Percentiles rank a stretch among this genome's conserved stretches.
These are phyloP conservation scores for Ophion ellenae DNA, from an alignment of 2,888 invertebrate species.

Conservation along the genomic window DNA sequence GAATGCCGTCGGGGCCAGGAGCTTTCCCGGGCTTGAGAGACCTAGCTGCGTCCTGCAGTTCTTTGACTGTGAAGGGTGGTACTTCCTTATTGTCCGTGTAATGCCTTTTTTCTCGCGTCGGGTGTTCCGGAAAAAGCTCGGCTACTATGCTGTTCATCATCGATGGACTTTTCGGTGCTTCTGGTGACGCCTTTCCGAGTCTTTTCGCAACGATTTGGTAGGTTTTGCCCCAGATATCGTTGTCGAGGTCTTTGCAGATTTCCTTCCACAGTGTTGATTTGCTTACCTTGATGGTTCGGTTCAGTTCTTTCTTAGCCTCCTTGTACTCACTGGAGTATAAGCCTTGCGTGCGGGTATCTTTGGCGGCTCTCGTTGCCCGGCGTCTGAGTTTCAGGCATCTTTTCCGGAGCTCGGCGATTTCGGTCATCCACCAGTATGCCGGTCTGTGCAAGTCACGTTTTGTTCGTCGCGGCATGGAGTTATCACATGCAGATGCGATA, in stretches of 20 bases:
- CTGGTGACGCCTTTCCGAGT: not conserved
- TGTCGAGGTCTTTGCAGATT: not conserved
- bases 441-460: not conserved
- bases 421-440: not conserved
- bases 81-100: not conserved
- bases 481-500: not conserved
- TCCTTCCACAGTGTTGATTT: not conserved
- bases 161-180: not conserved
- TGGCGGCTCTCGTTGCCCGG: too few species aligned
- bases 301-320: not conserved
- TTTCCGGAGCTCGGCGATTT: not conserved
- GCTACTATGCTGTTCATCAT: constrained; percentile 21
- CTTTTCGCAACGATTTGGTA: not conserved
- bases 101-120: not conserved
- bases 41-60: constrained; percentile 52
- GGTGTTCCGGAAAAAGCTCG: constrained; percentile 49
- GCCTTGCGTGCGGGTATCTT: too few species aligned
- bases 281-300: not conserved
- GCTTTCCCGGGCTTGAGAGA: constrained; percentile 53
- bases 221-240: constrained; percentile 1
- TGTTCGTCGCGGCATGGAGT: not conserved
- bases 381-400: not conserved
- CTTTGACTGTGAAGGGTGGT: constrained; percentile 37
- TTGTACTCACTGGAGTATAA: not conserved
- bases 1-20: constrained; percentile 58